Evolutionary conservation across 2,113 vertebrate genomes (phyloP).

Genomic region (Chloebia gouldiae): DNA sequence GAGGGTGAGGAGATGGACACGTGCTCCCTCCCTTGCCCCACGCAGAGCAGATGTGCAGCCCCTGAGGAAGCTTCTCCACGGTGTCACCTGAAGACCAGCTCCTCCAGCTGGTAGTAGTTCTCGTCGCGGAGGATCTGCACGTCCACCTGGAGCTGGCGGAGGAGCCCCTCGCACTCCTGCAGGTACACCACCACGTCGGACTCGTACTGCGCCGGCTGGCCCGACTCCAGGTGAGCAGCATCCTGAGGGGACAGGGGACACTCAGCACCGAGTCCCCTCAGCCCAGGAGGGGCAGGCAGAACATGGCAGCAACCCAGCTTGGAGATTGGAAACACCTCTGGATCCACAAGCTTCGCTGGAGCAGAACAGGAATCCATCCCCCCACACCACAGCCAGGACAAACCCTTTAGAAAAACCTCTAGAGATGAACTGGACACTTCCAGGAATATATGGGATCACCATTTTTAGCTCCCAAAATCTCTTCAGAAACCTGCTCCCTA

Average conservation of each 20-base stretch:
- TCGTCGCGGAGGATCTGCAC: conserved; percentile 90
- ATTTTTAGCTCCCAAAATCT: neutral
- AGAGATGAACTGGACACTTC: neutral
- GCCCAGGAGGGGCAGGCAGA: neutral
- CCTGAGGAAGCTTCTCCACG: accelerated
- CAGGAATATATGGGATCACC: neutral
- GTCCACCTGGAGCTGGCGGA: conserved; percentile 88
- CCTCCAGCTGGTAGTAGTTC: conserved; percentile 95
- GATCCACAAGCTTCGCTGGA: neutral
- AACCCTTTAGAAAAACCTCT: neutral
- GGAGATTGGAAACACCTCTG: neutral
- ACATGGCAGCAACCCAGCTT: neutral
- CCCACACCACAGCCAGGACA: neutral
- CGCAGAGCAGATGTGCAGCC: accelerated
- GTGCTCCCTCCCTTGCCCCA: accelerated
- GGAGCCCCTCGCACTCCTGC: conserved; percentile 89
- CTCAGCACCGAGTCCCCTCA: neutral
- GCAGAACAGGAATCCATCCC: accelerated
- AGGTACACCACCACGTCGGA: conserved; percentile 87
- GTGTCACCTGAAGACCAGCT: conserved; percentile 93
- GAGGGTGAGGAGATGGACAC: accelerated
- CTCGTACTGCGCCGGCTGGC: conserved; percentile 86
- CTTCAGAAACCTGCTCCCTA: neutral
- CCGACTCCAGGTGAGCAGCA: conserved; percentile 87
- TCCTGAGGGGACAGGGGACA: conserved; percentile 73